Percentiles rank a stretch among this genome's conserved stretches.
Conservation (phyloP, 2,888 invertebrate species). For the Scotopteryx bipunctaria region DNA sequence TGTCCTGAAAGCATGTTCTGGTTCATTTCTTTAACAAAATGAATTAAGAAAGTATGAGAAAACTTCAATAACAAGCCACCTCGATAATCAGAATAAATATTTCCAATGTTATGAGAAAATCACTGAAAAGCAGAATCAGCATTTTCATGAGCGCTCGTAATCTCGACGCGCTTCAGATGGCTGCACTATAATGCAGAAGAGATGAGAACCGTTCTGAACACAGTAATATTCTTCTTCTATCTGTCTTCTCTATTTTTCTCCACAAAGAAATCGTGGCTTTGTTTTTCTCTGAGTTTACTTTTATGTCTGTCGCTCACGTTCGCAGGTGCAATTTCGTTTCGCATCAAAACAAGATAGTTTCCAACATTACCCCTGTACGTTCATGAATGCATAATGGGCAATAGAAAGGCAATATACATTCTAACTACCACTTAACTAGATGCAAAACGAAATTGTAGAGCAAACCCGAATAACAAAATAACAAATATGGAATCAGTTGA, state of each 20-base stretch:
- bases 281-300: neutral
- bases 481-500: neutral
- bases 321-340: constrained; percentile 6
- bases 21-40: neutral
- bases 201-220: constrained; percentile 2
- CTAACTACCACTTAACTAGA: constrained; percentile 6
- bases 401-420: constrained; percentile 1
- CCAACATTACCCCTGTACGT: constrained; percentile 2
- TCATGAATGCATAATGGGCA: constrained; percentile 13
- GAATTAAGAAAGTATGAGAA: constrained; percentile 3
- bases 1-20: neutral
- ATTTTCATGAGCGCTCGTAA: constrained; percentile 32
- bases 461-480: neutral
- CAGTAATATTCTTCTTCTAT: constrained; percentile 3
- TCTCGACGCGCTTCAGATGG: constrained; percentile 20
- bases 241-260: neutral
- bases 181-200: constrained; percentile 27
- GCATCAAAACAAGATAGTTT: constrained; percentile 16
- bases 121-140: constrained; percentile 27
- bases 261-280: neutral
- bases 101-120: constrained; percentile 22
- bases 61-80: constrained; percentile 16
- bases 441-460: neutral
- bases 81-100: constrained; percentile 19
- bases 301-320: constrained; percentile 1